Base-by-base conservation (phyloP, 2,113 vertebrate species). In the Daphoenositta chrysoptera region DNA sequence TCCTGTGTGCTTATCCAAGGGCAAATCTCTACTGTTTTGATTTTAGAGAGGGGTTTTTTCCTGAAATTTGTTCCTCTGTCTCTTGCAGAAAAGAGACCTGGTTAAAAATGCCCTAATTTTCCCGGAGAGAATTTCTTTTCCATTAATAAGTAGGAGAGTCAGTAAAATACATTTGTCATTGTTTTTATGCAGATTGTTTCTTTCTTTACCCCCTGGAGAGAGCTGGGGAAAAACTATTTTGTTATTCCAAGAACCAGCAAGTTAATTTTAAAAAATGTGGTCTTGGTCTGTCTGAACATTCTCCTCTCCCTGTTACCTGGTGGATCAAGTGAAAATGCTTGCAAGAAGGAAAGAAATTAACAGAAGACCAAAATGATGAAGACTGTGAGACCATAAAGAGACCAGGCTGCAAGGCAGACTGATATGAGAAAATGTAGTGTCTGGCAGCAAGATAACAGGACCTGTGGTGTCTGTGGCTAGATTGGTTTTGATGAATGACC, bases 401-500 rank as follows among this genome's bases (percentile, higher is more conserved):
- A 88, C 77, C 90, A 72, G 90, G 86, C 87, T 82, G 81, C 83
- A 81, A 92, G 89, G 75, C 90, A 94, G 94, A 84, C 85, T 93
- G 84, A 94, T 97, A 95, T 24, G 93, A 93, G 96, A 79, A 95
- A 97, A 95, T 93, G 95, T 89, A 90, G 81, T 94, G 94, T 98
- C 96, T 97, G 95, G 90, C 87, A 90, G 54, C 2, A 12, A 96
- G 96, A 97, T 96, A 97, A 97, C 80, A 68, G 65, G 69, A 58
- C 92, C 96, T 88, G 40, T 44, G 77, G 93, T 96, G 83, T 89
- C 93, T 94, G 94, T 91, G 76, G 90, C 86, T 89, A 91, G 93
- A 94, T 92, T 96, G 90, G 95, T 94, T 97, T 96, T 98, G 95
- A 97, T 96, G 94, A 98, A 97, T 89, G 96, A 94, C 83, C 89